Conservation (phyloP, 53 echinoderm and acorn worm genomes). For the Apostichopus leukothele region DNA sequence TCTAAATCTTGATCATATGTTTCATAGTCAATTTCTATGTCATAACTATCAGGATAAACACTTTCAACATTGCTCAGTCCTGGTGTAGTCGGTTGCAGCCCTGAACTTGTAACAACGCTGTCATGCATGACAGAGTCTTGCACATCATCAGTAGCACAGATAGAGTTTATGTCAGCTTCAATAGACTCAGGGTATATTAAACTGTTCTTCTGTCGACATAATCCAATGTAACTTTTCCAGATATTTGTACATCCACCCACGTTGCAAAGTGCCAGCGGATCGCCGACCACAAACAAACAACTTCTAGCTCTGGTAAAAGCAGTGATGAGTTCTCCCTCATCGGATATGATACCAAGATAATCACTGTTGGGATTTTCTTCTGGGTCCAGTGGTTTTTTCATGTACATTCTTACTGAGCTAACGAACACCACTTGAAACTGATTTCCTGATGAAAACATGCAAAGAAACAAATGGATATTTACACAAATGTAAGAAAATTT, state of each 20-base stretch:
- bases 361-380: not conserved
- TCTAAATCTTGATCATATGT: not conserved
- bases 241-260: conserved; percentile 13
- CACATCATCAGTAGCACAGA: not conserved
- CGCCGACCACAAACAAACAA: conserved; percentile 4
- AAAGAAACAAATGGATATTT: no score
- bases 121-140: not conserved
- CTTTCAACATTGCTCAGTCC: not conserved
- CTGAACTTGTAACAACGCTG: not conserved
- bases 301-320: conserved; percentile 23
- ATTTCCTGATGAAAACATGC: conserved; percentile 68
- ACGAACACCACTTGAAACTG: conserved; percentile 85
- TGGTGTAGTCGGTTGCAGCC: no score
- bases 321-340: conserved; percentile 40
- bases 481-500: no score
- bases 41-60: not conserved
- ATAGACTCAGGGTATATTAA: not conserved
- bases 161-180: not conserved
- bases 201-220: not conserved
- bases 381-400: not conserved
- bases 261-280: conserved; percentile 5
- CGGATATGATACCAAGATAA: conserved; percentile 3
- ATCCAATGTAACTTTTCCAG: conserved; percentile 2
- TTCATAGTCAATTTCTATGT: not conserved
- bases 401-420: conserved; percentile 81